phyloP scores from a whole-genome alignment of 2,888 invertebrate genomes.

The Watsonalla binaria region DNA sequence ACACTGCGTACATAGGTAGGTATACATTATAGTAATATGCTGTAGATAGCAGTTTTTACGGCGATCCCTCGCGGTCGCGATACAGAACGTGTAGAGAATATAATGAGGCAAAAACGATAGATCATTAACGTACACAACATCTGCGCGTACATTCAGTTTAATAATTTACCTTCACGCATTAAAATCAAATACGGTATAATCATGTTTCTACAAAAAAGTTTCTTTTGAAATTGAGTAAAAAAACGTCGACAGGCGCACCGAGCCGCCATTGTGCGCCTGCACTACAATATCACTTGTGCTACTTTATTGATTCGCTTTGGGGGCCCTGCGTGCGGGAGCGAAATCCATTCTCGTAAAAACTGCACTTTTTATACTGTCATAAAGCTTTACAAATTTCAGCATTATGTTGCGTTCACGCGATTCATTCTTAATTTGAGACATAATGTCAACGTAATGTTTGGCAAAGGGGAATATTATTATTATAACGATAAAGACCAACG shows the following conservation, averaged over 20 bases:
- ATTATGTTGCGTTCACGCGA: no score
- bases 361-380: no score
- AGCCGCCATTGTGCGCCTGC: neutral
- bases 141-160: neutral
- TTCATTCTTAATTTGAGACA: no score
- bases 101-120: neutral
- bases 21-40: neutral
- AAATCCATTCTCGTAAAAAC: neutral
- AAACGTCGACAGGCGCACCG: neutral
- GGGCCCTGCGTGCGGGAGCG: neutral
- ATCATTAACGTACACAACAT: neutral
- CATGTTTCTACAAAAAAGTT: neutral
- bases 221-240: constrained; percentile 1
- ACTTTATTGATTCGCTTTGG: constrained; percentile 1
- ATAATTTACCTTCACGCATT: constrained; percentile 2
- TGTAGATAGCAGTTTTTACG: neutral
- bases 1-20: no score
- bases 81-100: neutral
- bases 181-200: constrained; percentile 1
- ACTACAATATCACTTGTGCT: constrained; percentile 1
- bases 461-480: neutral
- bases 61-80: neutral
- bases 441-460: neutral
- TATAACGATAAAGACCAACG: neutral
- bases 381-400: no score